phyloP scores from a whole-genome alignment of 2,113 vertebrate species.

The Labeo catla region DNA sequence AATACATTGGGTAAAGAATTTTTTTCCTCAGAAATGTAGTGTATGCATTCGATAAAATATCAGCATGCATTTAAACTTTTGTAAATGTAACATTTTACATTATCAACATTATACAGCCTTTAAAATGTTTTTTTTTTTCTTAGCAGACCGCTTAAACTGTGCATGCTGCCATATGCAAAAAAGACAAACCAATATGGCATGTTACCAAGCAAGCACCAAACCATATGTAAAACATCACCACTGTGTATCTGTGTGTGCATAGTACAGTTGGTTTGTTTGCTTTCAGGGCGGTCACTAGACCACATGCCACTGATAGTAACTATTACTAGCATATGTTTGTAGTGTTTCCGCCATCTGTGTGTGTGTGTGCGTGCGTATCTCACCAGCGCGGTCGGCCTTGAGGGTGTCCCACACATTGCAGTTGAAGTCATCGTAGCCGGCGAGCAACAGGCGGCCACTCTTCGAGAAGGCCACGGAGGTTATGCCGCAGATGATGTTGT shows the following conservation, averaged over 20 bases:
- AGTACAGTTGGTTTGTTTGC: neutral
- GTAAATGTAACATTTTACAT: too few relatives aligned
- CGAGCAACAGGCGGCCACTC: slow-evolving; percentile 96
- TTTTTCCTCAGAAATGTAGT: too few relatives aligned
- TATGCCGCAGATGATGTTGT: slow-evolving; percentile 99
- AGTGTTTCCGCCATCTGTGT: neutral
- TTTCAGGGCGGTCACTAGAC: neutral
- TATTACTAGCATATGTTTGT: neutral
- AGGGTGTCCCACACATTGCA: slow-evolving; percentile 99
- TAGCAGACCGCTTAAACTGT: too few relatives aligned
- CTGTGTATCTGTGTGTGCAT: neutral
- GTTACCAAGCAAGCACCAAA: neutral
- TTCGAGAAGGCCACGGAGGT: slow-evolving; percentile 99
- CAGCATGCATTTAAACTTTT: neutral
- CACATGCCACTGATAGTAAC: neutral
- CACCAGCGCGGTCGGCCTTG: slow-evolving; percentile 97
- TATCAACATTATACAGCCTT: neutral
- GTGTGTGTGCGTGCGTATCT: neutral
- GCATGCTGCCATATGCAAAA: neutral
- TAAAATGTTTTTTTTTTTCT: too few relatives aligned
- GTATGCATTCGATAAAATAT: neutral
- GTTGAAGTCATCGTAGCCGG: slow-evolving; percentile 98
- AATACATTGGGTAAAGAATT: too few relatives aligned
- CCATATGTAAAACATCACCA: neutral
- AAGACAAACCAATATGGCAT: neutral